These are phyloP conservation scores for Muntiacus reevesi DNA, from an alignment of 2,113 vertebrate species.

Conservation along the genomic window DNA sequence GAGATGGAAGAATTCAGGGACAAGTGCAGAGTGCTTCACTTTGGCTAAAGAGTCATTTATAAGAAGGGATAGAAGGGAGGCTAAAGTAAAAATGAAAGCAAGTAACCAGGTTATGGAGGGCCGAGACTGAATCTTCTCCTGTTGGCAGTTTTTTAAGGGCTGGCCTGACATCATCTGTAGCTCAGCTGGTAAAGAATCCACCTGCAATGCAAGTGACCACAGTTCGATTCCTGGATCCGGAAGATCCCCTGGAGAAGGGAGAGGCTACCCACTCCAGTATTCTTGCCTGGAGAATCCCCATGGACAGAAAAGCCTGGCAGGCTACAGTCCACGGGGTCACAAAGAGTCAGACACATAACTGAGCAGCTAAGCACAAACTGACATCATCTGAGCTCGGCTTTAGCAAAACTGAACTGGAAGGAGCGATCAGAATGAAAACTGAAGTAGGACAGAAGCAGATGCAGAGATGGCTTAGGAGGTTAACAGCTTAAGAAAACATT, in stretches of 20 bases:
- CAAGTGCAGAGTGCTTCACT: not conserved
- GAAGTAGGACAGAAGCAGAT: not conserved
- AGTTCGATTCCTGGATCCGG: not conserved
- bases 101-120: not conserved
- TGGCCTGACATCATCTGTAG: not conserved
- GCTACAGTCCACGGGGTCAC: not conserved
- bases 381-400: not conserved
- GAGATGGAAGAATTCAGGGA: not conserved
- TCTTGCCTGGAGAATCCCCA: not conserved
- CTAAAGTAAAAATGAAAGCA: not conserved
- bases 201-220: not conserved
- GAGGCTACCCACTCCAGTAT: not conserved
- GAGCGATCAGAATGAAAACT: not conserved
- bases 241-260: not conserved
- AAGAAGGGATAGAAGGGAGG: not conserved
- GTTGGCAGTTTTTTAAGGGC: not conserved
- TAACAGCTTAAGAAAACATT: not conserved
- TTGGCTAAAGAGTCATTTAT: not conserved
- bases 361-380: not conserved
- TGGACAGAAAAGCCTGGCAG: not conserved
- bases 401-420: not conserved
- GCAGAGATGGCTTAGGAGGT: not conserved
- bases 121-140: not conserved
- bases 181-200: not conserved
- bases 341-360: not conserved